phyloP scores from a whole-genome alignment of 92 coral and sea anemone genomes.

The Desmophyllum pertusum region DNA sequence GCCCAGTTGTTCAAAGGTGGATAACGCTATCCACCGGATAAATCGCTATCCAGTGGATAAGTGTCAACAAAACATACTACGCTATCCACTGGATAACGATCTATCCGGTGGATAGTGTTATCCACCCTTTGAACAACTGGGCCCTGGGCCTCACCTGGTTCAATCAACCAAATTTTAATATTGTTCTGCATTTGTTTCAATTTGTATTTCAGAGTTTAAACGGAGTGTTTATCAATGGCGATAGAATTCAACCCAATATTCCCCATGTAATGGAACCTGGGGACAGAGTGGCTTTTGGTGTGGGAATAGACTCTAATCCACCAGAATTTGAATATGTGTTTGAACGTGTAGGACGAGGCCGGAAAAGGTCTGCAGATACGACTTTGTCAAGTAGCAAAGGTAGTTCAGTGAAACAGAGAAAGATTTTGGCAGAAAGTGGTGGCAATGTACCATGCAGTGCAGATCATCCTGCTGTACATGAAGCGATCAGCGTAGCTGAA shows the following conservation, averaged over 20 bases:
- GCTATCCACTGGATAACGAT: too few relatives aligned
- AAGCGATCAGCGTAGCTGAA: conserved; percentile 68
- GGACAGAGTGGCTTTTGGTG: conserved; percentile 92
- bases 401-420: conserved; percentile 60
- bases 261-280: conserved; percentile 74
- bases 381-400: conserved; percentile 60
- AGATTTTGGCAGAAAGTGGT: conserved; percentile 76
- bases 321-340: conserved; percentile 96
- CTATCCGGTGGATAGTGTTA: too few relatives aligned
- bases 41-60: too few relatives aligned
- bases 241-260: conserved; percentile 57
- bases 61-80: too few relatives aligned
- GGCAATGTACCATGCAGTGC: conserved; percentile 27
- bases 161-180: too few relatives aligned
- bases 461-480: conserved; percentile 16
- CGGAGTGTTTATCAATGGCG: conserved; percentile 93
- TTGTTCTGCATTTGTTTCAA: not conserved
- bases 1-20: too few relatives aligned
- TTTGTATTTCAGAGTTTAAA: conserved; percentile 84
- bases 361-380: conserved; percentile 71
- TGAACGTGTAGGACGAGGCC: conserved; percentile 71
- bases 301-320: conserved; percentile 77
- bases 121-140: too few relatives aligned
- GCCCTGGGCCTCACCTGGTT: too few relatives aligned
- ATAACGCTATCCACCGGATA: too few relatives aligned